Conservation (phyloP, 2,888 invertebrate species). For the Diadegma fenestrale region DNA sequence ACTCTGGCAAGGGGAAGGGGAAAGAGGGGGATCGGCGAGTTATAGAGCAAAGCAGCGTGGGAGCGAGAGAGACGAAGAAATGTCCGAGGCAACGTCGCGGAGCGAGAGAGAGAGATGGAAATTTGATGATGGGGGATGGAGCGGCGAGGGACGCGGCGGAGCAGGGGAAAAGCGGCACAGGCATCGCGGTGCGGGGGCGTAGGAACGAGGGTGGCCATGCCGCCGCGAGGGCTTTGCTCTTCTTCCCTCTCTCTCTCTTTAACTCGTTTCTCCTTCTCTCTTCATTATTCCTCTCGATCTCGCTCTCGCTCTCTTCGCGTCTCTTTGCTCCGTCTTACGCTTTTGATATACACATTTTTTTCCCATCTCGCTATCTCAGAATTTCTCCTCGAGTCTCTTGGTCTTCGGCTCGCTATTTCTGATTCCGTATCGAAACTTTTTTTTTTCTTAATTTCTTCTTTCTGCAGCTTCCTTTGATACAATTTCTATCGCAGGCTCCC, state of each 20-base stretch:
- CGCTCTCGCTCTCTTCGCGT: conserved; percentile 11
- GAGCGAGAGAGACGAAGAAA: conserved; percentile 42
- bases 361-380: conserved; percentile 33
- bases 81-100: conserved; percentile 45
- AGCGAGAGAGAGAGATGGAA: conserved; percentile 31
- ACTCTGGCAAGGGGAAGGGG: not conserved
- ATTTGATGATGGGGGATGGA: conserved; percentile 58
- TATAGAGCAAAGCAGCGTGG: conserved; percentile 46
- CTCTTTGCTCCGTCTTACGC: conserved; percentile 24
- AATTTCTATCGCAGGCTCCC: conserved; percentile 40
- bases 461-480: conserved; percentile 23
- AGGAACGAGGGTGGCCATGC: conserved; percentile 66
- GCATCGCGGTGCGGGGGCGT: conserved; percentile 65
- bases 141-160: conserved; percentile 53
- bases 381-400: conserved; percentile 26
- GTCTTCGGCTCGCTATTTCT: conserved; percentile 33
- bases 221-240: conserved; percentile 61
- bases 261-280: conserved; percentile 10
- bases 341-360: conserved; percentile 48
- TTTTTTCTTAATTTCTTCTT: conserved; percentile 14
- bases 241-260: conserved; percentile 52
- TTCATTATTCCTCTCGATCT: conserved; percentile 31
- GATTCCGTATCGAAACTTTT: conserved; percentile 43
- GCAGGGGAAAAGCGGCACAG: conserved; percentile 59
- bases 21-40: conserved; percentile 40